Evolutionary conservation across 2,888 invertebrate species (phyloP).

Genomic region (Andrena bucephala): DNA sequence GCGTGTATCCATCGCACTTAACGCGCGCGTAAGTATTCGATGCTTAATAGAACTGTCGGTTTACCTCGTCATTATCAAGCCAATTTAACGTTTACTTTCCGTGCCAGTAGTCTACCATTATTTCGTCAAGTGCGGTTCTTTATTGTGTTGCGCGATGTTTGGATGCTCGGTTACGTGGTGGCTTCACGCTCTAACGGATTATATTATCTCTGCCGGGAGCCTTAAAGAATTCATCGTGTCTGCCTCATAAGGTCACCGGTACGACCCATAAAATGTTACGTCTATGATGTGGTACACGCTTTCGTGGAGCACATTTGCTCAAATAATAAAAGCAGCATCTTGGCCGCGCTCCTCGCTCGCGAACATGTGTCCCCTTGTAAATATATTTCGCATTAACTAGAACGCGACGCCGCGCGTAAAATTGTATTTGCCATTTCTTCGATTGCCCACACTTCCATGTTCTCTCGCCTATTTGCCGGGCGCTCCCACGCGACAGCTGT

Average conservation of each 20-base stretch:
- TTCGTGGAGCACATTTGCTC: conserved; percentile 56
- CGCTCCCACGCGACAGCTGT: not conserved
- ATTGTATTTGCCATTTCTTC: conserved; percentile 39
- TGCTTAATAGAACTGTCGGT: conserved; percentile 72
- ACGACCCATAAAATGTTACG: conserved; percentile 70
- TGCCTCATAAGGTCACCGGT: conserved; percentile 69
- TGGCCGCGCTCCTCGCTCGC: conserved; percentile 41
- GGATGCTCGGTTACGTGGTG: conserved; percentile 40
- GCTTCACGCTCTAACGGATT: conserved; percentile 65
- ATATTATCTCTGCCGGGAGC: conserved; percentile 65
- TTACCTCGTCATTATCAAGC: conserved; percentile 70
- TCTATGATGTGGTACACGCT: conserved; percentile 66
- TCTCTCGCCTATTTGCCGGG: not conserved
- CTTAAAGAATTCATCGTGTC: conserved; percentile 61
- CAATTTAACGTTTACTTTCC: conserved; percentile 68
- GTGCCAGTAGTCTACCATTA: conserved; percentile 63
- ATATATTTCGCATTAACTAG: conserved; percentile 56
- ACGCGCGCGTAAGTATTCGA: conserved; percentile 17
- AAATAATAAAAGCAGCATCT: conserved; percentile 66
- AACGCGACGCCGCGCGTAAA: conserved; percentile 34
- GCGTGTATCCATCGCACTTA: conserved; percentile 41
- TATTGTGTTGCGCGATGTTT: conserved; percentile 65
- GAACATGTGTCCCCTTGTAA: conserved; percentile 53
- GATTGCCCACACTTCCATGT: conserved; percentile 5
- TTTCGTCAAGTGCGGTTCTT: conserved; percentile 66